Percentiles rank a stretch among this genome's conserved stretches.
These are phyloP conservation scores for Saxicola maurus DNA, from an alignment of 2,797 vertebrate species.

Conservation along the genomic window DNA sequence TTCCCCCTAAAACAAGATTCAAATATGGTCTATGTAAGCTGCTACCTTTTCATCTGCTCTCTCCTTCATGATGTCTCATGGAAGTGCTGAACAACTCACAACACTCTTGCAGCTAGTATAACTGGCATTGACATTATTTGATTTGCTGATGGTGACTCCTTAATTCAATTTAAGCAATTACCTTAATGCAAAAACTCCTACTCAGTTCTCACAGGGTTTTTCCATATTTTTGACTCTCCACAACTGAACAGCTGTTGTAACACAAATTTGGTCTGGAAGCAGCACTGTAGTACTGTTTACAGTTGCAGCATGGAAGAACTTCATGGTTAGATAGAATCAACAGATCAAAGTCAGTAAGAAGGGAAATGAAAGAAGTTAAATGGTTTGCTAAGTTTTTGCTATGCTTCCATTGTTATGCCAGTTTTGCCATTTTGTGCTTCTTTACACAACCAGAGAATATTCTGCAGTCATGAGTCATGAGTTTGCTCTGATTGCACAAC, in stretches of 20 bases:
- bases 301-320: neutral
- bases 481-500: neutral
- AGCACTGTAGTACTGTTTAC: neutral
- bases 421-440: rapidly evolving
- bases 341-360: neutral
- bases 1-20: neutral
- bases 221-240: neutral
- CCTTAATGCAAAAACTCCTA: neutral
- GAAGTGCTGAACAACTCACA: neutral
- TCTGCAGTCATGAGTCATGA: neutral
- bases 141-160: neutral
- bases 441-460: neutral
- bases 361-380: neutral
- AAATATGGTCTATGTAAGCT: neutral
- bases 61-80: neutral
- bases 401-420: neutral
- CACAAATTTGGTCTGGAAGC: neutral
- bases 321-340: neutral
- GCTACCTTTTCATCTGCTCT: neutral
- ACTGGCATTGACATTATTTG: neutral
- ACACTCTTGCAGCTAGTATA: neutral
- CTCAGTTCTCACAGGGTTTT: rapidly evolving
- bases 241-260: neutral
- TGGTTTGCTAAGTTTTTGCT: neutral
- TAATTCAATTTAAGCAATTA: neutral